Conservation (phyloP, 2,888 invertebrate genomes). For the Heliconius charithonia region DNA sequence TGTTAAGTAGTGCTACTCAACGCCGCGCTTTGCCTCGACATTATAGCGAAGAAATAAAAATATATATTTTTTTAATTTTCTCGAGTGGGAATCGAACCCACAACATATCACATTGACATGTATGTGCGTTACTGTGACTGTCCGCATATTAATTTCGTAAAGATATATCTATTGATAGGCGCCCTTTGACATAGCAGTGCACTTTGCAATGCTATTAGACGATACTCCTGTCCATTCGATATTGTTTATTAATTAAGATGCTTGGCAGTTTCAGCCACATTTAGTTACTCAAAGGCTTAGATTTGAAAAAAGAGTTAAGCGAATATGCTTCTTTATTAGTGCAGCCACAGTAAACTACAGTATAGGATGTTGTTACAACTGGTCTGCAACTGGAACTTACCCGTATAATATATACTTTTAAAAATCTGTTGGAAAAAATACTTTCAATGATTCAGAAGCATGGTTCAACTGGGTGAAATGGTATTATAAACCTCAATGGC, state of each 20-base stretch:
- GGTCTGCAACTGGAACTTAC: no score
- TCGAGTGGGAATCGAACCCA: neutral
- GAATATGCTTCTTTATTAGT: no score
- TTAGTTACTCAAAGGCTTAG: neutral
- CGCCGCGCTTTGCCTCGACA: neutral
- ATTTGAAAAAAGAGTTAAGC: neutral
- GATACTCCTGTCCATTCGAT: neutral
- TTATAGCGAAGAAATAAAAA: neutral
- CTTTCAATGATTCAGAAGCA: neutral
- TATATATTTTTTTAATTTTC: no score
- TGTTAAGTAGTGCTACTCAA: no score
- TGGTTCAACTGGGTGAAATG: neutral
- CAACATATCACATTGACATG: neutral
- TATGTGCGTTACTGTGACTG: no score
- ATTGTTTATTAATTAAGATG: constrained; percentile 4
- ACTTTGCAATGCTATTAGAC: neutral
- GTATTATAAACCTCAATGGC: neutral
- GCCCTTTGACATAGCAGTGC: neutral
- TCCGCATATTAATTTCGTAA: neutral
- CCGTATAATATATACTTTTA: no score
- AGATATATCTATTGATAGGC: neutral
- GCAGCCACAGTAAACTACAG: no score
- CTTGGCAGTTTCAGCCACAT: neutral
- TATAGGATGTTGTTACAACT: no score
- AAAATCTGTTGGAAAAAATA: neutral